Percentiles rank a stretch among this genome's conserved stretches.
Conservation (phyloP, 1,140 invertebrate genomes). For the Diploscapter pachys region DNA sequence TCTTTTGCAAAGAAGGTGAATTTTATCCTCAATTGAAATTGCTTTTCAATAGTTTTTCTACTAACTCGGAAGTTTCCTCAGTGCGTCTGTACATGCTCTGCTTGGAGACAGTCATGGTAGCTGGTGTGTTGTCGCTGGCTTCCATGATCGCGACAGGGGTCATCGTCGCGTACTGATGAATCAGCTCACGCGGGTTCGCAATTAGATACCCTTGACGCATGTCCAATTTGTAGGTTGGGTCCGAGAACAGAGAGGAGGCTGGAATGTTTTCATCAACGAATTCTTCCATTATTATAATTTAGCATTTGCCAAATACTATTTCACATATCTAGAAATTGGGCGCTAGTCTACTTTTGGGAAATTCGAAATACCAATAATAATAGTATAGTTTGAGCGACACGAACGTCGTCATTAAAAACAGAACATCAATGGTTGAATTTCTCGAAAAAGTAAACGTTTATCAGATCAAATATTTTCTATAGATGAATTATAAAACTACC, state of each 20-base stretch:
- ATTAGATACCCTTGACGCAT: slow-evolving; percentile 51
- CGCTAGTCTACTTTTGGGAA: too few relatives aligned
- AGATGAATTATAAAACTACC: too few relatives aligned
- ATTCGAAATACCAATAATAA: too few relatives aligned
- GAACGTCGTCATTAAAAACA: slow-evolving; percentile 21
- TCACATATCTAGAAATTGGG: too few relatives aligned
- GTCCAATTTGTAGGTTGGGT: slow-evolving; percentile 30
- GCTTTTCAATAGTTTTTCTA: not conserved
- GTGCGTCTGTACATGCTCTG: slow-evolving; percentile 45
- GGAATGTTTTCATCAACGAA: not conserved
- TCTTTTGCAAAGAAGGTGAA: too few relatives aligned
- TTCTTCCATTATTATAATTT: too few relatives aligned
- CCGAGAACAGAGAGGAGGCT: slow-evolving; percentile 45
- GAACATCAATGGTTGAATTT: slow-evolving; percentile 5
- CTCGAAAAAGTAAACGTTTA: not conserved
- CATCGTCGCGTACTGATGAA: slow-evolving; percentile 56
- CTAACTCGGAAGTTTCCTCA: slow-evolving; percentile 32
- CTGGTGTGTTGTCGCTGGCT: slow-evolving; percentile 37
- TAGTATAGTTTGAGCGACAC: too few relatives aligned
- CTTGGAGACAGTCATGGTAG: slow-evolving; percentile 47
- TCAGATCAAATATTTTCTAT: too few relatives aligned
- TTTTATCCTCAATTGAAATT: too few relatives aligned
- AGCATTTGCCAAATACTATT: too few relatives aligned
- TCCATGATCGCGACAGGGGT: slow-evolving; percentile 50
- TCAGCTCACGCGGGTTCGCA: slow-evolving; percentile 53